These are phyloP conservation scores for Macrosteles quadrilineatus DNA, from an alignment of 1,140 invertebrate species.

Conservation along the genomic window DNA sequence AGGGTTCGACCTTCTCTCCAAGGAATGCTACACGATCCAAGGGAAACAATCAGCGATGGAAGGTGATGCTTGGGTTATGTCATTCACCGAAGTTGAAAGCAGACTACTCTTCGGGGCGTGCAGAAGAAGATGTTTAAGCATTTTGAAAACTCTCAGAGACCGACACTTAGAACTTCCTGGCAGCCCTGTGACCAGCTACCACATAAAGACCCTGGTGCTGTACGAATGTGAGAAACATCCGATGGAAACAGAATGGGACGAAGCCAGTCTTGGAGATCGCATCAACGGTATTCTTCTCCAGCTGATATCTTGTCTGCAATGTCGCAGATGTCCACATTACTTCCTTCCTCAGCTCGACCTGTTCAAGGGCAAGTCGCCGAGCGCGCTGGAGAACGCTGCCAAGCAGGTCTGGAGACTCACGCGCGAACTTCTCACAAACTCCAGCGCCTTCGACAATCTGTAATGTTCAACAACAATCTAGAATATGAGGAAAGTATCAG, in stretches of 20 bases:
- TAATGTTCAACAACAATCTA: too few relatives aligned
- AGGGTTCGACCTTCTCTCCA: constrained; percentile 94
- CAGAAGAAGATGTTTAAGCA: constrained; percentile 84
- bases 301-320: constrained; percentile 96
- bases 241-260: constrained; percentile 93
- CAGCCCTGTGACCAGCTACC: constrained; percentile 90
- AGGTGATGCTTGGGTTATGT: constrained; percentile 96
- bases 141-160: constrained; percentile 92
- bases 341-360: constrained; percentile 91
- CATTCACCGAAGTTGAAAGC: constrained; percentile 93
- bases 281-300: constrained; percentile 97
- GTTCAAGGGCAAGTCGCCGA: constrained; percentile 92
- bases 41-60: constrained; percentile 96
- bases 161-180: constrained; percentile 91
- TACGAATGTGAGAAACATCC: constrained; percentile 99
- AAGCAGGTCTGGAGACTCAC: constrained; percentile 95
- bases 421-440: constrained; percentile 91
- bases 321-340: constrained; percentile 93
- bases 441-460: constrained; percentile 89
- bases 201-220: constrained; percentile 91
- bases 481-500: too few relatives aligned
- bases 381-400: constrained; percentile 92
- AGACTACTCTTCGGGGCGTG: constrained; percentile 86
- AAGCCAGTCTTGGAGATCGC: constrained; percentile 87
- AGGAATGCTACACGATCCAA: constrained; percentile 82